Percentiles rank a stretch among this genome's conserved stretches.
phyloP scores from a whole-genome alignment of 37 sponge, comb jelly and placozoan genomes.

The Chondrosia reniformis region DNA sequence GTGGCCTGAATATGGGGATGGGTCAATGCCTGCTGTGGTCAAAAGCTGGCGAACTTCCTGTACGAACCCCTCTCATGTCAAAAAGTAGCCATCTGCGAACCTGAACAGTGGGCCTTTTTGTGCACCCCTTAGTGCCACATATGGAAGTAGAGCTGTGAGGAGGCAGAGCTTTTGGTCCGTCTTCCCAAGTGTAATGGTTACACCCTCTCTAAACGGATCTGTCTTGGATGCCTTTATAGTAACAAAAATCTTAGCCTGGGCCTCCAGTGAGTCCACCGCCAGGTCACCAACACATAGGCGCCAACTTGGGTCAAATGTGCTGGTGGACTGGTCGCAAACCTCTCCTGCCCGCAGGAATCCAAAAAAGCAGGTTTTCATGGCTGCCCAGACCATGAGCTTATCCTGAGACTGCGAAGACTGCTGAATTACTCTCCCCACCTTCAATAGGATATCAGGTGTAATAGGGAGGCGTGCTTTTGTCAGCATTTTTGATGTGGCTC shows the following conservation, averaged over 20 bases:
- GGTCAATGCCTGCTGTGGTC: conserved; percentile 8
- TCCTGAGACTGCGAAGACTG: background rate
- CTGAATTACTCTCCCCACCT: background rate
- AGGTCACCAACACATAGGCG: conserved; percentile 14
- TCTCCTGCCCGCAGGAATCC: conserved; percentile 43
- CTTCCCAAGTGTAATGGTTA: conserved; percentile 9
- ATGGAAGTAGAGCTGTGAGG: conserved; percentile 29
- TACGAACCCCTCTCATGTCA: conserved; percentile 30
- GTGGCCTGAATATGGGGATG: conserved; percentile 26
- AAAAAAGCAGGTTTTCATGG: conserved; percentile 33
- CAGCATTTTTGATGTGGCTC: background rate
- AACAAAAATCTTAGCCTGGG: background rate
- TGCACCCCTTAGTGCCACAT: conserved; percentile 11
- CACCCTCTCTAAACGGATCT: conserved; percentile 38
- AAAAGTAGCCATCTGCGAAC: conserved; percentile 8
- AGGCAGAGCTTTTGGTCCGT: conserved; percentile 29
- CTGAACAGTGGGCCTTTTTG: conserved; percentile 21
- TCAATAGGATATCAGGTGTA: conserved; percentile 26
- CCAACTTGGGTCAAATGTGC: conserved; percentile 11
- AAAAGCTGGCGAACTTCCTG: background rate
- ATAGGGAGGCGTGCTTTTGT: conserved; percentile 30
- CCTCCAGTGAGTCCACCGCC: conserved; percentile 1
- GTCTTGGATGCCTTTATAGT: conserved; percentile 36
- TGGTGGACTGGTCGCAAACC: background rate
- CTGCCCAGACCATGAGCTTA: conserved; percentile 39